These are phyloP conservation scores for Ommatoiulus sabulosus DNA, from an alignment of 2,888 invertebrate genomes.

Conservation along the genomic window DNA sequence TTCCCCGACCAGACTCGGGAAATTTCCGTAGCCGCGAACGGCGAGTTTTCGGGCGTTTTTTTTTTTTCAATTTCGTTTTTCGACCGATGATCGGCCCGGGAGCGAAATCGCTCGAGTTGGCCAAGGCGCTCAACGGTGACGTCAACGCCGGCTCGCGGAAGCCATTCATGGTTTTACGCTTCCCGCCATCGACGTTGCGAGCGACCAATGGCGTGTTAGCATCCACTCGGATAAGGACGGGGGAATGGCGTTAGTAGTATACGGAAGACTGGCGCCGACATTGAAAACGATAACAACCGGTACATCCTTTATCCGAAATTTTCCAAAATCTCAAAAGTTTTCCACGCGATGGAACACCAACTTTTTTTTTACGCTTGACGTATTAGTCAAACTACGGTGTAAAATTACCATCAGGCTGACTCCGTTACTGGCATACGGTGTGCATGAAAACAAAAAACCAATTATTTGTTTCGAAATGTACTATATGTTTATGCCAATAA, in stretches of 20 bases:
- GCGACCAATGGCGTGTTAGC: not conserved
- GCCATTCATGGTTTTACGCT: conserved; percentile 53
- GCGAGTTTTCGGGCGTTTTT: not conserved
- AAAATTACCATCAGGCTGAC: too few species aligned
- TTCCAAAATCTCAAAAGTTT: not conserved
- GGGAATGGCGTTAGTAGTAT: not conserved
- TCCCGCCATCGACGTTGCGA: not conserved
- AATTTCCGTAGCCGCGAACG: not conserved
- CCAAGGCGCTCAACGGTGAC: not conserved
- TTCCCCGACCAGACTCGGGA: not conserved
- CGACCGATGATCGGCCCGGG: too few species aligned
- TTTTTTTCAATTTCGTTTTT: not conserved
- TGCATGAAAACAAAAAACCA: too few species aligned
- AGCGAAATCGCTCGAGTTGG: not conserved
- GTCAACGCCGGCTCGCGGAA: not conserved
- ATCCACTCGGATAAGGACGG: not conserved
- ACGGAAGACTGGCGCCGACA: not conserved
- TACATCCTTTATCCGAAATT: too few species aligned
- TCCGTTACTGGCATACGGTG: too few species aligned
- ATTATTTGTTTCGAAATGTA: too few species aligned
- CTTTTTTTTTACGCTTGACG: too few species aligned
- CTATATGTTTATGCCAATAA: too few species aligned
- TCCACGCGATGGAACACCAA: too few species aligned
- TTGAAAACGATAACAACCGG: not conserved
- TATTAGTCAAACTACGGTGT: too few species aligned